Evolutionary conservation across 1,140 invertebrate species (phyloP), one percentile per base, ranked within the genome.

Genomic region (Drosophila dunni): DNA sequence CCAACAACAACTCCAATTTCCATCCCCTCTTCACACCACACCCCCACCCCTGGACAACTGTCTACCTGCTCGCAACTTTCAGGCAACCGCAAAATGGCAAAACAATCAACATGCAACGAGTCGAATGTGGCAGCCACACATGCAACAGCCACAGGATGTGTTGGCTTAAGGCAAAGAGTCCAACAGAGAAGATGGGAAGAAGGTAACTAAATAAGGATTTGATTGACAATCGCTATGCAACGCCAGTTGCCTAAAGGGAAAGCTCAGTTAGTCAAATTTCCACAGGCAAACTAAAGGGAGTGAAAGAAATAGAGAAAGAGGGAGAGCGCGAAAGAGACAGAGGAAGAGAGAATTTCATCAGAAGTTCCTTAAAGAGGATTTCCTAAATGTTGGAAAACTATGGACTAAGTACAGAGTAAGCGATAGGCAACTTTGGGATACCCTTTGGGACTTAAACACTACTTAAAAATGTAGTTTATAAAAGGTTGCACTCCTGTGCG

Each of bases 31-130:
- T 4, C 11, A 7, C 54, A 20, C 56, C 68, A 40, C 44, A 40
- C 44, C 51, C 53, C 40, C 15, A 17, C 46, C 72, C 73, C 69
- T 69, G 61, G 62, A 67, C 24, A 40, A 8, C 17, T 17, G 42
- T 48, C 9, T 7, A 33, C 24, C 11, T 24, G 50, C 34, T 11
- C 33, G 44, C 17, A 40, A 57, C 42, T 15, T 8, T 44, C 10
- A 85, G 74, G 76, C 69, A 79, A 78, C 83, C 83, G 66, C 83
- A 86, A 86, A 86, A 86, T 86, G 77, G 83, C 84, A 83, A 86
- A 86, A 86, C 83, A 86, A 86, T 86, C 83, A 83, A 80, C 84
- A 79, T 83, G 79, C 79, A 79, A 63, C 72, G 83, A 69, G 65
- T 68, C 72, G 79, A 62, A 79, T 70, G 76, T 82, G 67, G 38